These are phyloP conservation scores for Actinernus sp. DNA, from an alignment of 92 coral and sea anemone species.

Conservation along the genomic window DNA sequence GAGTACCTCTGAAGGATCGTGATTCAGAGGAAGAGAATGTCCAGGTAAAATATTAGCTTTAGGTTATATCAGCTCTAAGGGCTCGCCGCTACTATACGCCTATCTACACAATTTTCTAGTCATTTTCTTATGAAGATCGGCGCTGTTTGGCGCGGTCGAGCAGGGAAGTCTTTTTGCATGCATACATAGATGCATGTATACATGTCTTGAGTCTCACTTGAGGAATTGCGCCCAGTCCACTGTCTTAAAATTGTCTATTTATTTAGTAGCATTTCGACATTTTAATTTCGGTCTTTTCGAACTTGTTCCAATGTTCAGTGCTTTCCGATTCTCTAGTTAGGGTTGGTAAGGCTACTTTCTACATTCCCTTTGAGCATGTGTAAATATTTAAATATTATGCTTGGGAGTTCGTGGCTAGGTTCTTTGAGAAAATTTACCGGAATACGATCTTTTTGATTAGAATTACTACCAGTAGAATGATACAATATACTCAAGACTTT, in stretches of 20 bases:
- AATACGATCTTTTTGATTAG: neutral
- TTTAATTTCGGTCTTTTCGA: neutral
- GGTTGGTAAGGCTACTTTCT: conserved; percentile 67
- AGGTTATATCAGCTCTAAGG: conserved; percentile 2
- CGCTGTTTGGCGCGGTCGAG: conserved; percentile 24
- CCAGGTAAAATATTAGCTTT: conserved; percentile 86
- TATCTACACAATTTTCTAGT: no score
- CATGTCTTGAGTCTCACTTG: no score
- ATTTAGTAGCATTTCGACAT: neutral
- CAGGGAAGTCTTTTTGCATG: conserved; percentile 9
- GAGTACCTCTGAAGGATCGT: conserved; percentile 94
- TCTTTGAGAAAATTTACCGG: conserved; percentile 28
- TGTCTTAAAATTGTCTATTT: neutral
- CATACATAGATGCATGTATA: conserved; percentile 31
- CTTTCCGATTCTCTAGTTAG: conserved; percentile 4
- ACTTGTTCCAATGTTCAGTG: neutral
- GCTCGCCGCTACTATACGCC: no score
- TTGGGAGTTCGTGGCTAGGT: conserved; percentile 14
- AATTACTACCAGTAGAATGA: neutral
- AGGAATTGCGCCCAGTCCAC: neutral
- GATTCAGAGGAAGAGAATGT: conserved; percentile 80
- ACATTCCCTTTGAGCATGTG: conserved; percentile 73
- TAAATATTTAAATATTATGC: conserved; percentile 96
- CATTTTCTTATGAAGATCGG: no score
- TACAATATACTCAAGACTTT: neutral